phyloP scores from a whole-genome alignment of 2,797 vertebrate species.

The Schizopygopsis malacanthus region DNA sequence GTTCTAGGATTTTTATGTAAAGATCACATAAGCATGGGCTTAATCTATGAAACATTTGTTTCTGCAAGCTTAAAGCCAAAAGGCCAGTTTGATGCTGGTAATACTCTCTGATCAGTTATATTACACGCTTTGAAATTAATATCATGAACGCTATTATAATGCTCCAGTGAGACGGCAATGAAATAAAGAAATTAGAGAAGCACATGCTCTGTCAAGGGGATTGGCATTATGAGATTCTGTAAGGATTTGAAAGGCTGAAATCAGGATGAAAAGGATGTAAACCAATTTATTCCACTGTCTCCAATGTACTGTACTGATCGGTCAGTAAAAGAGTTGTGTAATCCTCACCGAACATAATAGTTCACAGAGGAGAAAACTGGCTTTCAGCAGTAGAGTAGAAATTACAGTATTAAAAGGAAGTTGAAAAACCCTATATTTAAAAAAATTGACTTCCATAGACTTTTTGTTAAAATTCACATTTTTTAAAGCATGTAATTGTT shows the following conservation, averaged over 20 bases:
- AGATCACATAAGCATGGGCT: constrained; percentile 39
- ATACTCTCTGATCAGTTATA: constrained; percentile 46
- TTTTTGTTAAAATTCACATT: neutral
- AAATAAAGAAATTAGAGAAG: constrained; percentile 48
- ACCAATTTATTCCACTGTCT: constrained; percentile 25
- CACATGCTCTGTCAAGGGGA: constrained; percentile 8
- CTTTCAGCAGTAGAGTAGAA: neutral
- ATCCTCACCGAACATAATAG: neutral
- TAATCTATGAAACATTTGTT: constrained; percentile 30
- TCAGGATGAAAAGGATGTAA: constrained; percentile 45
- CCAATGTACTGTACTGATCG: neutral
- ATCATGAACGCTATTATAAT: constrained; percentile 40
- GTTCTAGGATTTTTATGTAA: constrained; percentile 8
- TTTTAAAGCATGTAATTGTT: neutral
- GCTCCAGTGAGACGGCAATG: constrained; percentile 29
- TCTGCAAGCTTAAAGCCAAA: constrained; percentile 17
- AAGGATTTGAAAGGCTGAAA: constrained; percentile 29
- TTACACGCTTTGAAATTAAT: constrained; percentile 36
- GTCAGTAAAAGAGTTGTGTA: constrained; percentile 26
- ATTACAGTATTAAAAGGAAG: neutral
- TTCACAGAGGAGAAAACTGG: constrained; percentile 1
- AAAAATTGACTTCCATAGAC: too few species aligned
- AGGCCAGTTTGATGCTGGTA: constrained; percentile 49
- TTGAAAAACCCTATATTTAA: too few species aligned
- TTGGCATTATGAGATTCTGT: constrained; percentile 37